phyloP scores from a whole-genome alignment of 2,797 vertebrate species.

The Nothura maculosa region DNA sequence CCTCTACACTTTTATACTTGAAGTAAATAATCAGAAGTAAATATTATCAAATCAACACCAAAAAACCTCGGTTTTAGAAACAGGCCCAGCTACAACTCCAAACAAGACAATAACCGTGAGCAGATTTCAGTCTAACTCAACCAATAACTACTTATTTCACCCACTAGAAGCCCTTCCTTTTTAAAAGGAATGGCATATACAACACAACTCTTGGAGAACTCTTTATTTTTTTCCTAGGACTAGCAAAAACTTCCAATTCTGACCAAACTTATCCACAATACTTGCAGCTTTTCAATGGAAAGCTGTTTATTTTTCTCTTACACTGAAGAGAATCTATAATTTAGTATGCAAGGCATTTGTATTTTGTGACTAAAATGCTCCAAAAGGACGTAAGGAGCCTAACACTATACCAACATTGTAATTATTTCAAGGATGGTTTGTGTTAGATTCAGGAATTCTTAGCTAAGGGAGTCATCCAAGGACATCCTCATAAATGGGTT shows the following conservation, averaged over 20 bases:
- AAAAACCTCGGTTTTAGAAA: neutral
- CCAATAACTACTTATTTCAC: neutral
- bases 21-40: neutral
- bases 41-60: neutral
- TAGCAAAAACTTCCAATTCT: constrained; percentile 60
- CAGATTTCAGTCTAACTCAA: neutral
- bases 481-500: constrained; percentile 19
- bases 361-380: constrained; percentile 2
- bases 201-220: neutral
- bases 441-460: neutral
- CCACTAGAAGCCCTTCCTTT: neutral
- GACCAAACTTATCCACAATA: constrained; percentile 20
- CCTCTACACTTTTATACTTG: neutral
- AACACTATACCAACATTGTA: neutral
- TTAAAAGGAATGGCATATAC: neutral
- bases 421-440: constrained; percentile 33
- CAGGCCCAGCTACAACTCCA: neutral
- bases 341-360: constrained; percentile 2
- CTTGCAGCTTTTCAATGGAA: constrained; percentile 52
- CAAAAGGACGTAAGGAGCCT: neutral
- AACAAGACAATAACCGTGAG: neutral
- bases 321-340: neutral
- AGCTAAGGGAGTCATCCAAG: neutral
- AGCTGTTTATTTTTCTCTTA: constrained; percentile 62
- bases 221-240: constrained; percentile 35